Evolutionary conservation across 92 coral and sea anemone species (phyloP), one percentile per base, ranked within the genome.

Genomic region (Paragorgia papillata): DNA sequence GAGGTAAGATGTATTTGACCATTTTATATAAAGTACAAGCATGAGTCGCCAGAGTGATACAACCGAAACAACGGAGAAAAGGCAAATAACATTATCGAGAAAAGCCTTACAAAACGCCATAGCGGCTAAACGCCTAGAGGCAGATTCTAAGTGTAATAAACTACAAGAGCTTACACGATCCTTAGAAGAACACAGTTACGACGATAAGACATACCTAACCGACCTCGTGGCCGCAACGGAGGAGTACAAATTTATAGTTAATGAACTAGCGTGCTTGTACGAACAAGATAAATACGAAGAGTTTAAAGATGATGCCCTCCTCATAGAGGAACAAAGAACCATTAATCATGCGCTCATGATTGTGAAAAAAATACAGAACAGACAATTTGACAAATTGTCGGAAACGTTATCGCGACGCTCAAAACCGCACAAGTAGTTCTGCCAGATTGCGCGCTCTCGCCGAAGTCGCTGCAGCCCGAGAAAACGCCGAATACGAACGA

Each of bases 301-400:
- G 15, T 67, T 67, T 67, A 46, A 25, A 41, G 74, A 67, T 2
- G 57, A 67, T 40, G 74, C 74, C n/a, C n/a, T n/a, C 48, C 34
- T 18, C 6, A 20, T 13, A 25, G n/a, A 25, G 66, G 18, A 32
- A 25, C 27, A 67, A 9, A 25, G 43, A 37, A 43, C 35, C n/a
- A 6, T 67, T 41, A 67, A 29, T 9, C 34, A n/a, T 3, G 57
- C 57, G 29, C 25, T 34, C 44, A 17, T 20, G 21, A 43, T 67
- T 12, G 43, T 67, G 19, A 26, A 48, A 20, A 67, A 30, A 67
- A 14, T n/a, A 44, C 9, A 41, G 34, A 48, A 13, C 50, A 67
- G 10, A 5, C 74, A 67, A 40, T 48, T 57, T 8, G 74, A 67
- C 13, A 67, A 41, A 41, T 34, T 40, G 31, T 41, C 74, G 24